Base-by-base conservation (phyloP, 2,888 invertebrate species). In the Auanema freiburgensis region DNA sequence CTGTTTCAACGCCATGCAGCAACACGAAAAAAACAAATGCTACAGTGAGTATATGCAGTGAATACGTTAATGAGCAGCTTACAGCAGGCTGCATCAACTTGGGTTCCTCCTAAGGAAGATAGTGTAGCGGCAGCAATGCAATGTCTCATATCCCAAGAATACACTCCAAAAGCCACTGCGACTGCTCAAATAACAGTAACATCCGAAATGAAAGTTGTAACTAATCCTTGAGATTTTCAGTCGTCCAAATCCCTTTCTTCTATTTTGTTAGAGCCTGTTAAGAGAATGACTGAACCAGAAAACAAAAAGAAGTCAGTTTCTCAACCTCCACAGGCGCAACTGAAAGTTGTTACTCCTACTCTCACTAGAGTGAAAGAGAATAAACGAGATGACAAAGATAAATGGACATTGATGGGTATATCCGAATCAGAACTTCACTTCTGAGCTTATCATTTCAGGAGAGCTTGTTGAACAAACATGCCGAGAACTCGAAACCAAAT, bases 51-150 rank as follows among this genome's bases (percentile, higher is more conserved):
- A 33, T n/a, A n/a, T n/a, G n/a, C n/a, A n/a, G n/a, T 46, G 46
- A 46, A 46, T 18, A 8, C 4, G 33, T 33, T 33, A 33, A 5
- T 33, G 33, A 5, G 3, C 4, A 33, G 33, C 8, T 10, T 42
- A 43, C 33, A 49, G 16, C 25, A 61, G 61, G 21, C 50, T 40
- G 56, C 56, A 23, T 40, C 62, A 1, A 62, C 62, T 8, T 62
- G 62, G 62, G 50, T 62, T 49, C 62, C 62, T 23, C 62, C 62
- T 14, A 49, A 51, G 14, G 62, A 62, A 40, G 51, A 62, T n/a
- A 44, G 23, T 40, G 10, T 51, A 23, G 21, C 56, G n/a, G 42
- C 46, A 11, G 50, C 51, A 21, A 53, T 56, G 21, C n/a, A 41
- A 12, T 18, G 50, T 4, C 24, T 60, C 10, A 46, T 46, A 16